These are phyloP conservation scores for Embiotoca jacksoni DNA, from an alignment of 2,113 vertebrate species.

Conservation along the genomic window DNA sequence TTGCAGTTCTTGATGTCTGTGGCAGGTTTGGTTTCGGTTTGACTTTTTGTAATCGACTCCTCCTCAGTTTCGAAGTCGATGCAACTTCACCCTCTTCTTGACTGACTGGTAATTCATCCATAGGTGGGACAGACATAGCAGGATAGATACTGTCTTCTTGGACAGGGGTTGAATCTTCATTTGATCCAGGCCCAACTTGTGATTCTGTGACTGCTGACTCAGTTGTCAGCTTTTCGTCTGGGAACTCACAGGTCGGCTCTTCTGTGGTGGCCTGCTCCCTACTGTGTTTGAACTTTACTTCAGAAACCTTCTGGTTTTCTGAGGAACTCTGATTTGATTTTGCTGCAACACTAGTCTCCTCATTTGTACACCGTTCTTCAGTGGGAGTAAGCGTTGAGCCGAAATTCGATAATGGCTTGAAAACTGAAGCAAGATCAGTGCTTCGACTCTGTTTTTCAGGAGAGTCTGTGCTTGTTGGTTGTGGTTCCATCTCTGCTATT, in stretches of 20 bases:
- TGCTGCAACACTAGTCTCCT: constrained; percentile 7
- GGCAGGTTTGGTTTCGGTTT: constrained; percentile 47
- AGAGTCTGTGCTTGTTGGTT: too few species aligned
- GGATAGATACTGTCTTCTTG: background rate
- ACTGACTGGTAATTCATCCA: constrained; percentile 5
- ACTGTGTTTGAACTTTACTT: constrained; percentile 3
- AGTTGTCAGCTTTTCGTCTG: background rate
- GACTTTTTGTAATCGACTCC: constrained; percentile 3
- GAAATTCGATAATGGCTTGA: too few species aligned
- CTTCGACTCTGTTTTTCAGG: too few species aligned
- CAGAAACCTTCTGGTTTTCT: constrained; percentile 56
- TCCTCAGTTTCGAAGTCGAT: background rate
- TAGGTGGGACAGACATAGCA: background rate
- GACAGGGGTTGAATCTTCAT: too few species aligned
- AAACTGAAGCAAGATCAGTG: too few species aligned
- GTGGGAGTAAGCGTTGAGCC: too few species aligned
- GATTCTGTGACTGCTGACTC: background rate
- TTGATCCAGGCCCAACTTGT: background rate
- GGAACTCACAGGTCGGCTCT: background rate
- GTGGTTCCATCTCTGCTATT: too few species aligned
- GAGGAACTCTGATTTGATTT: constrained; percentile 2
- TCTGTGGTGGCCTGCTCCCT: constrained; percentile 53
- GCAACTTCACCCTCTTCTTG: background rate
- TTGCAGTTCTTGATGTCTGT: constrained; percentile 22
- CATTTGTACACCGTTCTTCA: too few species aligned